A percentile compares a stretch with the other conserved stretches of the same genome.
Conservation (phyloP, 2,888 invertebrate species). For the Orthosia incerta region DNA sequence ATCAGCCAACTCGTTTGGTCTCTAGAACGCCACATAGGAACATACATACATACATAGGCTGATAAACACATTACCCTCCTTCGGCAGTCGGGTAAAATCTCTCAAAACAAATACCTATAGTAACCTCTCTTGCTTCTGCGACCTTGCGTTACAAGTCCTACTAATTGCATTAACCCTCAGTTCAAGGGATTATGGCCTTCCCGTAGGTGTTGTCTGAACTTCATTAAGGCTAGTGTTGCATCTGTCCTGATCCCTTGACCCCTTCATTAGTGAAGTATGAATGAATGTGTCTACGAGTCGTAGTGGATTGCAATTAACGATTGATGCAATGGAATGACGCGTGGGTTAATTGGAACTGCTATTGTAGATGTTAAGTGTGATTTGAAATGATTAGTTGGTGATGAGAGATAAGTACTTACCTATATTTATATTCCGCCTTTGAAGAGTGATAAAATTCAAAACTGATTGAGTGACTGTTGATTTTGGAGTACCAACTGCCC, state of each 20-base stretch:
- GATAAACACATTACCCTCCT: no score
- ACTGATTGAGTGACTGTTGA: background rate
- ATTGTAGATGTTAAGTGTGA: slow-evolving; percentile 30
- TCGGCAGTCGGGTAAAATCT: no score
- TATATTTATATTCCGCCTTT: slow-evolving; percentile 1
- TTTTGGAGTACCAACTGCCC: background rate
- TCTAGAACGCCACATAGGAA: no score
- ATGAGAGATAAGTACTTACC: background rate
- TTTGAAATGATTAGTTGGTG: slow-evolving; percentile 24
- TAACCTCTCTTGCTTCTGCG: background rate
- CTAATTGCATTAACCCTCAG: slow-evolving; percentile 60
- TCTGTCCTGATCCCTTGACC: slow-evolving; percentile 63
- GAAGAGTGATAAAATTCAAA: background rate
- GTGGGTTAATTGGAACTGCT: background rate
- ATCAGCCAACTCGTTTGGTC: no score
- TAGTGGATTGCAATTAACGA: slow-evolving; percentile 35
- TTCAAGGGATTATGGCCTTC: slow-evolving; percentile 63
- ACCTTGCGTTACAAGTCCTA: slow-evolving; percentile 36
- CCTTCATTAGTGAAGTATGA: slow-evolving; percentile 53
- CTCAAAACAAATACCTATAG: no score
- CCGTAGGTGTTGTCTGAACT: slow-evolving; percentile 43
- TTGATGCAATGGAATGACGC: slow-evolving; percentile 35
- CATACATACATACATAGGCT: no score
- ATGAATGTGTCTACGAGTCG: slow-evolving; percentile 42
- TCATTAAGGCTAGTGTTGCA: slow-evolving; percentile 35